These are phyloP conservation scores for Parapsyche elsis DNA, from an alignment of 1,140 invertebrate genomes.

Conservation along the genomic window DNA sequence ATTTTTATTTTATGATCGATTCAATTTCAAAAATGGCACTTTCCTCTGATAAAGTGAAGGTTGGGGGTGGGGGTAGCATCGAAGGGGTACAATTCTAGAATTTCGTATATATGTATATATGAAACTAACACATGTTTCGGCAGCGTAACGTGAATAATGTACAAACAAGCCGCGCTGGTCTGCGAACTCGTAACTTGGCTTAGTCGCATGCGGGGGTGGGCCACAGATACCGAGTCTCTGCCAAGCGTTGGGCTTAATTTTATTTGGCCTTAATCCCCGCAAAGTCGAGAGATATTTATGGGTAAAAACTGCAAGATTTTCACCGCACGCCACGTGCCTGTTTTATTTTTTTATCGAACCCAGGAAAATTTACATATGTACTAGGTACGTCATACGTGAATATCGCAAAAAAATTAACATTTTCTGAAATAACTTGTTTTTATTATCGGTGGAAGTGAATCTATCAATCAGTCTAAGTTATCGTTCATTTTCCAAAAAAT, in stretches of 20 bases:
- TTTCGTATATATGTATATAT: neutral
- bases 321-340: neutral
- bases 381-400: too few species aligned
- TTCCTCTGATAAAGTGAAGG: neutral
- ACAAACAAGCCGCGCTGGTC: slow-evolving; percentile 11
- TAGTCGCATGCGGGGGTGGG: neutral
- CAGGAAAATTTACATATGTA: neutral
- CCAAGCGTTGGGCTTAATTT: slow-evolving; percentile 33
- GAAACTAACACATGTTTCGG: slow-evolving; percentile 11
- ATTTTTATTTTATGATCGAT: slow-evolving; percentile 7
- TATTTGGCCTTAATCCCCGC: slow-evolving; percentile 33
- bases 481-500: too few species aligned
- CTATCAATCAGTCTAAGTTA: too few species aligned
- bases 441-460: too few species aligned
- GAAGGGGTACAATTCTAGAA: neutral
- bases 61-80: too few species aligned
- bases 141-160: slow-evolving; percentile 16
- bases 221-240: slow-evolving; percentile 19
- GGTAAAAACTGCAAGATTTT: slow-evolving; percentile 26
- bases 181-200: neutral
- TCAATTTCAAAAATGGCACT: slow-evolving; percentile 14
- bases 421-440: too few species aligned
- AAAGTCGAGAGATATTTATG: slow-evolving; percentile 25
- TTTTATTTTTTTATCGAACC: neutral
- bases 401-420: too few species aligned